Conservation (phyloP, 2,888 invertebrate genomes). For the Tuta absoluta region DNA sequence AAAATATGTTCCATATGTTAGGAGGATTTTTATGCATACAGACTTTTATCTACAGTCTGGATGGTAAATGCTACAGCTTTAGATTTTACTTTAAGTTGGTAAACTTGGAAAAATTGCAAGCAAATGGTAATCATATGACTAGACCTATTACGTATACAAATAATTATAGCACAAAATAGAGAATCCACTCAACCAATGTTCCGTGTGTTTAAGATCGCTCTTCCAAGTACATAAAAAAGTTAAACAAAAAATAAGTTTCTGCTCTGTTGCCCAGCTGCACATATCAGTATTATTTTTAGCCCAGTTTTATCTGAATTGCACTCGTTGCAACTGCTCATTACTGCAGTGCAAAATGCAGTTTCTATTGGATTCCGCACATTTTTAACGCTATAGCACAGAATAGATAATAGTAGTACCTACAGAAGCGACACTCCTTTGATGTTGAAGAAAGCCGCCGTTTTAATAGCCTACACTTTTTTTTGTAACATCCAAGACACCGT, state of each 20-base stretch:
- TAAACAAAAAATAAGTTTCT: neutral
- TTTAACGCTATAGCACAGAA: slow-evolving; percentile 14
- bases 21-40: too few species aligned
- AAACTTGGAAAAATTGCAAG: too few species aligned
- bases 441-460: too few species aligned
- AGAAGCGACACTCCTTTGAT: too few species aligned
- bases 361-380: slow-evolving; percentile 11
- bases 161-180: neutral
- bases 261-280: slow-evolving; percentile 7
- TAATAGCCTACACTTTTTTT: too few species aligned
- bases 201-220: neutral
- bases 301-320: slow-evolving; percentile 19
- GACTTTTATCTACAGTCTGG: too few species aligned
- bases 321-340: slow-evolving; percentile 16
- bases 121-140: neutral
- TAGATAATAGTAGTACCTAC: too few species aligned
- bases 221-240: neutral
- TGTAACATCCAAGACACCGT: too few species aligned
- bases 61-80: too few species aligned
- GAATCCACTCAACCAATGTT: slow-evolving; percentile 2
- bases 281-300: slow-evolving; percentile 16
- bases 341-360: slow-evolving; percentile 11
- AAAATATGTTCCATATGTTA: too few species aligned
- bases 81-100: too few species aligned
- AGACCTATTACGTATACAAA: neutral